Conservation (phyloP, 2,888 invertebrate genomes). For the Cryptophagus acutangulus region DNA sequence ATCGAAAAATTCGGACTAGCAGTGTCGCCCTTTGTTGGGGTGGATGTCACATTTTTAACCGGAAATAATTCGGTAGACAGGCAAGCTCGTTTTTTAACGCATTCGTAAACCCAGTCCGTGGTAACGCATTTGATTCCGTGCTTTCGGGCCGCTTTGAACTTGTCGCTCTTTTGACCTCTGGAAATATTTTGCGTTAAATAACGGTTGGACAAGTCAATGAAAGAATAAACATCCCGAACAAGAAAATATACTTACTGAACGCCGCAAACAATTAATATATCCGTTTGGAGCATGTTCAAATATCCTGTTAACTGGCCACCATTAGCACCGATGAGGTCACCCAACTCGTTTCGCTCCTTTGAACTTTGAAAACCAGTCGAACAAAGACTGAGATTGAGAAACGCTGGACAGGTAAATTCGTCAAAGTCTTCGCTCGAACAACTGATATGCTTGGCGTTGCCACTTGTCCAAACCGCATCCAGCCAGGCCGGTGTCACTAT, state of each 20-base stretch:
- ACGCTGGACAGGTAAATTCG: conserved; percentile 61
- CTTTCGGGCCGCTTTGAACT: conserved; percentile 60
- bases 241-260: conserved; percentile 43
- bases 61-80: conserved; percentile 59
- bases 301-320: conserved; percentile 57
- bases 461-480: conserved; percentile 70
- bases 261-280: conserved; percentile 54
- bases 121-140: conserved; percentile 59
- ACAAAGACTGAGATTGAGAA: conserved; percentile 72
- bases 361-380: conserved; percentile 65
- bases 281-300: conserved; percentile 52
- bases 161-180: conserved; percentile 67
- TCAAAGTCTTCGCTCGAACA: conserved; percentile 63
- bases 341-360: conserved; percentile 60
- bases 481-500: conserved; percentile 79
- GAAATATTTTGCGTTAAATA: too few relatives aligned
- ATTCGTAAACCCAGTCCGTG: conserved; percentile 75
- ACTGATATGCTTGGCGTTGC: too few relatives aligned
- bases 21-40: conserved; percentile 57
- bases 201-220: too few relatives aligned
- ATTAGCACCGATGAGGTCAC: conserved; percentile 64
- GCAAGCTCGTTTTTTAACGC: conserved; percentile 66
- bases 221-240: background rate
- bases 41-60: conserved; percentile 61
- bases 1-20: conserved; percentile 49